Percentiles rank a stretch among this genome's conserved stretches.
phyloP scores from a whole-genome alignment of 2,888 invertebrate genomes.

The Platycnemis pennipes region DNA sequence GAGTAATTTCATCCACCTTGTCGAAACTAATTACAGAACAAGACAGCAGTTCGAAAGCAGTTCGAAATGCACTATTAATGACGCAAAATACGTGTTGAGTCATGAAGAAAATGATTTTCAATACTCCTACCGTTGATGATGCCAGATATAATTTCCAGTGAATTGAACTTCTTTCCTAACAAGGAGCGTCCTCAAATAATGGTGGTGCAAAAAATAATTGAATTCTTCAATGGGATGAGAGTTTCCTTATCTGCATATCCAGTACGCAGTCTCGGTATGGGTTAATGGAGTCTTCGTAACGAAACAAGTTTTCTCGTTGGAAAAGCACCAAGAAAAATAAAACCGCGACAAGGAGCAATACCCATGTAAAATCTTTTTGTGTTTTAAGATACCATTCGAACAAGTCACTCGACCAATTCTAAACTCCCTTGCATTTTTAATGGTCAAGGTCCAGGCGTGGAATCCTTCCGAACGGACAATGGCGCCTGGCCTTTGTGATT shows the following conservation, averaged over 20 bases:
- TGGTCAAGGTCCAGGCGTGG: neutral
- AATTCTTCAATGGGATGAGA: neutral
- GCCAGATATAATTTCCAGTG: too few species aligned
- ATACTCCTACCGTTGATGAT: too few species aligned
- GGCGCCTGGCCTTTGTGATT: neutral
- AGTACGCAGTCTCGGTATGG: neutral
- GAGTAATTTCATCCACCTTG: too few species aligned
- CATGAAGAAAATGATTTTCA: too few species aligned
- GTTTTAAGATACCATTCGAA: neutral
- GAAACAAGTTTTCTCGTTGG: neutral
- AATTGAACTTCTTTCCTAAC: too few species aligned
- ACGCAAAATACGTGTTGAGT: too few species aligned
- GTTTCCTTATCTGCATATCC: neutral
- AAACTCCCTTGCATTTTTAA: neutral
- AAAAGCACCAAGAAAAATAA: neutral
- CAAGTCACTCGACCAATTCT: neutral
- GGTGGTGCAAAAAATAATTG: too few species aligned
- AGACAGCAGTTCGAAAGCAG: too few species aligned
- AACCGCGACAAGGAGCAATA: neutral
- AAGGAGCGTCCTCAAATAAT: too few species aligned
- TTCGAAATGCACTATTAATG: too few species aligned
- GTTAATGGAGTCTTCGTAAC: neutral
- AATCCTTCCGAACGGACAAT: neutral
- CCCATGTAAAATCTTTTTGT: too few species aligned
- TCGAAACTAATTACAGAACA: too few species aligned